A percentile compares a stretch with the other conserved stretches of the same genome.
phyloP scores from a whole-genome alignment of 2,888 invertebrate species.

The Charanyca ferruginea region DNA sequence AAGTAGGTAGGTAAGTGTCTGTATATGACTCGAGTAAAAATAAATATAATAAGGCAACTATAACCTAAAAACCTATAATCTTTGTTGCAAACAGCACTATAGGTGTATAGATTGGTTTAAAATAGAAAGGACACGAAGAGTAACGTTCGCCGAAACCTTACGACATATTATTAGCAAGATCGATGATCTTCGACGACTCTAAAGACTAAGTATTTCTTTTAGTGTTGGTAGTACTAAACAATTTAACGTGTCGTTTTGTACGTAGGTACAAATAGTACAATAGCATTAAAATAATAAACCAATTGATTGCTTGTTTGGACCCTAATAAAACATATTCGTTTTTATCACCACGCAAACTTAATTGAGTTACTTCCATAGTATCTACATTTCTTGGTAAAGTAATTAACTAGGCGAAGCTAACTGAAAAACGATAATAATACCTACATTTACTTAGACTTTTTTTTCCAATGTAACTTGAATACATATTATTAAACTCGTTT shows the following conservation, averaged over 20 bases:
- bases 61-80: too few relatives aligned
- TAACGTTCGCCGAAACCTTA: neutral
- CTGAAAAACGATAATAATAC: neutral
- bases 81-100: neutral
- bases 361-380: neutral
- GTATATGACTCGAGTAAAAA: too few relatives aligned
- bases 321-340: constrained; percentile 11
- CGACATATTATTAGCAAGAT: constrained; percentile 14
- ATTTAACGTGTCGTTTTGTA: constrained; percentile 6
- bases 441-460: neutral
- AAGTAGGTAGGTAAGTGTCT: too few relatives aligned
- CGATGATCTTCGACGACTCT: neutral
- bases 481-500: neutral
- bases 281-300: constrained; percentile 7
- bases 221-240: neutral
- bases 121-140: constrained; percentile 2
- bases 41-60: neutral
- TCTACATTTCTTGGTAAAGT: neutral
- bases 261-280: constrained; percentile 16
- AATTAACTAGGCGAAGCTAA: neutral
- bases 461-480: neutral
- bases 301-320: too few relatives aligned
- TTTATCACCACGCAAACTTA: neutral
- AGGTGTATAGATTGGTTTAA: neutral
- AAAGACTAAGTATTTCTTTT: constrained; percentile 17